phyloP scores from a whole-genome alignment of 2,888 invertebrate genomes.

The Dione vanillae region DNA sequence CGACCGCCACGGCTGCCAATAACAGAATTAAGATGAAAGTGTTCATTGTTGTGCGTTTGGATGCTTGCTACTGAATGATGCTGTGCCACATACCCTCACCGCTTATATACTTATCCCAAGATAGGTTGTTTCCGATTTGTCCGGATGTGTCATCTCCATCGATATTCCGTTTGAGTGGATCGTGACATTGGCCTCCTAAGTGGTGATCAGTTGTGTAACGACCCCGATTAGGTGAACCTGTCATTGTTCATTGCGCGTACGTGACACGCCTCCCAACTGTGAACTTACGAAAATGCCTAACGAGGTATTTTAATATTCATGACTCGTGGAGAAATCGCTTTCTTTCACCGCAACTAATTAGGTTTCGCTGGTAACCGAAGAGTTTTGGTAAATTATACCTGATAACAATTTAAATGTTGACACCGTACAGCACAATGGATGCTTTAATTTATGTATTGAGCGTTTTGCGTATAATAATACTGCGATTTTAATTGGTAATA shows the following conservation, averaged over 20 bases:
- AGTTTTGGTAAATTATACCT: conserved; percentile 43
- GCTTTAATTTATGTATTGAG: conserved; percentile 27
- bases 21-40: conserved; percentile 65
- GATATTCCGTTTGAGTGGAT: conserved; percentile 72
- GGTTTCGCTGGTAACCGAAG: conserved; percentile 54
- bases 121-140: conserved; percentile 68
- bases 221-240: conserved; percentile 72
- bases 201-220: conserved; percentile 74
- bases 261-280: conserved; percentile 64
- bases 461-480: conserved; percentile 3
- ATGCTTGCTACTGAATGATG: conserved; percentile 73
- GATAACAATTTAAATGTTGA: conserved; percentile 21
- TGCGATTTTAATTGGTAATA: conserved; percentile 18
- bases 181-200: conserved; percentile 78
- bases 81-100: conserved; percentile 53
- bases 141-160: conserved; percentile 75
- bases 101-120: conserved; percentile 69
- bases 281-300: conserved; percentile 66
- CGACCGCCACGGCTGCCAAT: conserved; percentile 63
- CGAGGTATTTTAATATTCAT: conserved; percentile 73
- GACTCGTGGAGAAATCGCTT: conserved; percentile 66
- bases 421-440: conserved; percentile 2
- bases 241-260: conserved; percentile 71
- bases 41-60: conserved; percentile 70
- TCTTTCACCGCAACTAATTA: conserved; percentile 62